A percentile compares a stretch with the other conserved stretches of the same genome.
Conservation (phyloP, 2,888 invertebrate species). For the Malacosoma neustria region DNA sequence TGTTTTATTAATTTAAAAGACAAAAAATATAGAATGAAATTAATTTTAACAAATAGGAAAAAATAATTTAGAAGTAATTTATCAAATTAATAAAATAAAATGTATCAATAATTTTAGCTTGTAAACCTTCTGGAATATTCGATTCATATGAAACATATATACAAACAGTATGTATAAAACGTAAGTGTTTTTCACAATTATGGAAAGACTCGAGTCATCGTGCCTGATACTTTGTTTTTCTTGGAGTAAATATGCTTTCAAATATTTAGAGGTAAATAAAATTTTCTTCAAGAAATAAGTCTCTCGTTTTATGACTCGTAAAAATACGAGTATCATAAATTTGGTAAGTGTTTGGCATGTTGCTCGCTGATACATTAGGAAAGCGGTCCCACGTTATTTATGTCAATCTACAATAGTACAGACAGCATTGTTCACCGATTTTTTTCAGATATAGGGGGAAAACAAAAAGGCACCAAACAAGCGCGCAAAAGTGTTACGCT, state of each 20-base stretch:
- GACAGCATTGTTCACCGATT: not conserved
- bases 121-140: too few species aligned
- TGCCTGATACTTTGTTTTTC: constrained; percentile 13
- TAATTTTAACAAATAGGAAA: too few species aligned
- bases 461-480: not conserved
- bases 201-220: constrained; percentile 19
- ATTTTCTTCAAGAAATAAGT: constrained; percentile 26
- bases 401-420: not conserved
- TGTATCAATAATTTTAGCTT: too few species aligned
- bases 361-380: not conserved
- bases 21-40: too few species aligned
- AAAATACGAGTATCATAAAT: constrained; percentile 34
- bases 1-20: too few species aligned
- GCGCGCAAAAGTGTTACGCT: too few species aligned
- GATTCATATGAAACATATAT: too few species aligned
- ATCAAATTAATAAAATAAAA: too few species aligned
- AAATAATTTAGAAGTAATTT: too few species aligned
- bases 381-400: not conserved
- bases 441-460: not conserved
- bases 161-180: too few species aligned
- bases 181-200: too few species aligned
- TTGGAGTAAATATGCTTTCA: constrained; percentile 22
- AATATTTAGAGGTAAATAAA: constrained; percentile 33
- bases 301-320: constrained; percentile 39
- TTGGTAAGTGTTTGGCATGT: constrained; percentile 20